Conservation (phyloP, 2,888 invertebrate species). For the Lithophane socia region DNA sequence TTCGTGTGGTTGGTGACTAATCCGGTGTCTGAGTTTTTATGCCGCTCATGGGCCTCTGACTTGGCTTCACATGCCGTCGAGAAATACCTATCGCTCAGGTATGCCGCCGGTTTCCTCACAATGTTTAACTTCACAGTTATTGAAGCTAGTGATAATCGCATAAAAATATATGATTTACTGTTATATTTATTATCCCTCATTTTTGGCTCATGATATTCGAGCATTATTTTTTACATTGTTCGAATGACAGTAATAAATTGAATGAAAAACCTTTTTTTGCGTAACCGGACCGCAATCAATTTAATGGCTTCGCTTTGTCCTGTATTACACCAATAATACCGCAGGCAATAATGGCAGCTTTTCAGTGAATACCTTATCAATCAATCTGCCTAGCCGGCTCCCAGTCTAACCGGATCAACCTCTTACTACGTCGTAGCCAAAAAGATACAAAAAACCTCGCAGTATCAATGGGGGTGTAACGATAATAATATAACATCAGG, state of each 20-base stretch:
- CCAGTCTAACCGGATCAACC: too few relatives aligned
- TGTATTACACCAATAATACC: slow-evolving; percentile 10
- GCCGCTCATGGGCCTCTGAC: too few relatives aligned
- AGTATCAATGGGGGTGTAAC: slow-evolving; percentile 29
- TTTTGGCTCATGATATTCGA: slow-evolving; percentile 23
- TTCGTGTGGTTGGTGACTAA: too few relatives aligned
- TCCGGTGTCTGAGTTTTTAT: too few relatives aligned
- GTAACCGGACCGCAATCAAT: slow-evolving; percentile 40
- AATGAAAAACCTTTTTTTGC: slow-evolving; percentile 26
- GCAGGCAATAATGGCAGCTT: not conserved
- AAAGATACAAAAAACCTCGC: slow-evolving; percentile 2
- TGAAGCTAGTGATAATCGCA: too few relatives aligned
- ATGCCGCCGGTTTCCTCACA: too few relatives aligned
- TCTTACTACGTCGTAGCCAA: not conserved
- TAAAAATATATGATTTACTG: slow-evolving; percentile 9
- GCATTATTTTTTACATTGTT: slow-evolving; percentile 31
- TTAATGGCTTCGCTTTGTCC: slow-evolving; percentile 11
- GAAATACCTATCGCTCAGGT: too few relatives aligned
- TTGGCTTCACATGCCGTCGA: too few relatives aligned
- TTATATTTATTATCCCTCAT: slow-evolving; percentile 12
- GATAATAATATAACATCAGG: slow-evolving; percentile 44
- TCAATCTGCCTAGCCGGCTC: too few relatives aligned
- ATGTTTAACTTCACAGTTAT: too few relatives aligned
- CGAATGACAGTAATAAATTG: slow-evolving; percentile 45
- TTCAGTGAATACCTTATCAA: not conserved